Evolutionary conservation across 2,888 invertebrate genomes (phyloP), one percentile per base, ranked within the genome.

Genomic region (Neoaliturus tenellus): DNA sequence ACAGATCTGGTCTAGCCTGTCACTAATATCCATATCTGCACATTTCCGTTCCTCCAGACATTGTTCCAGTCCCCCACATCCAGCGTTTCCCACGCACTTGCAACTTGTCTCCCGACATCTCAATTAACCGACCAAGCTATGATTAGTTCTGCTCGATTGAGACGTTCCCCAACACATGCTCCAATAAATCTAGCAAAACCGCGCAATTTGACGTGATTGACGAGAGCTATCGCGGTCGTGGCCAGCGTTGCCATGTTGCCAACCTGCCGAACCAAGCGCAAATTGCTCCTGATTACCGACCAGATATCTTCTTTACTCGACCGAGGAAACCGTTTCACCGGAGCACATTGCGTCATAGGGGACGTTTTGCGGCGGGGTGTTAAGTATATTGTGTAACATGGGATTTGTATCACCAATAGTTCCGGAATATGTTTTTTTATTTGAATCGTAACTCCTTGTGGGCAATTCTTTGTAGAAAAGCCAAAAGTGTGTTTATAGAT

Each of bases 241-340:
- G 75, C 17, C 41, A 23, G 71, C 25, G 3, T 10, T 20, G 75
- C 33, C n/a, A n/a, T n/a, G 51, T 78, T 51, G 33, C 78, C 78
- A 78, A 78, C 78, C 55, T 44, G 44, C 73, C 41, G 44, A 41
- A 25, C 23, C 23, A 20, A 4, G 48, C 23, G 35, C 78, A 78
- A 78, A 78, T 78, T 78, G 78, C 78, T 78, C 33, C 78, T 55
- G 78, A 78, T 78, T 78, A 78, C 35, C 55, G 51, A 78, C 31
- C 8, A 78, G 78, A 78, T 78, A 78, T 78, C 78, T 78, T 78
- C 78, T 78, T 78, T 78, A 78, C 78, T n/a, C 78, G 78, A 78
- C 33, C 78, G 78, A 33, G 55, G 78, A 78, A 55, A 78, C 78
- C 35, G 78, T 78, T 78, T 55, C 78, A 55, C 78, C 25, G 28